Base-by-base conservation (phyloP, 2,888 invertebrate species). In the Drosophila falleni region DNA sequence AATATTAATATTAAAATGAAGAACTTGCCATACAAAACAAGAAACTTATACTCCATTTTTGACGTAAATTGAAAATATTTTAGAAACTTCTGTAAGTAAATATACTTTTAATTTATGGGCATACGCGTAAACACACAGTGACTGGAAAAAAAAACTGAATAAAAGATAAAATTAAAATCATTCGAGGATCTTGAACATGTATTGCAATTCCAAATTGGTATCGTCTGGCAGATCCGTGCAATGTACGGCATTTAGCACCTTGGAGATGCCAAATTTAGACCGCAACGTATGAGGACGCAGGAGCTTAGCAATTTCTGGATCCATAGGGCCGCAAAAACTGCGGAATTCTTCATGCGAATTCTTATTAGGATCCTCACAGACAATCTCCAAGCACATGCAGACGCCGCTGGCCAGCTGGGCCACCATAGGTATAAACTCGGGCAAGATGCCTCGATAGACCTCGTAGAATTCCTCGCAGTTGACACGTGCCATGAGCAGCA, bases 151-250 rank as follows among this genome's bases (percentile, higher is more conserved):
- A 71, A 70, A 58, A 31, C 59, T 59, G 10, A 60, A 42, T 47
- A 62, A 8, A 42, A 53, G 35, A 49, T 15, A 13, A 23, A 53
- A 62, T 9, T 23, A 9, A 44, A 37, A 44, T 76, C 72, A 91
- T 51, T 91, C 89, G 39, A 96, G 91, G 87, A 96, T 95, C 93
- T 96, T 96, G 91, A 96, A 97, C 91, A 96, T 95, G 92, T 96
- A 96, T 92, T 96, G 96, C 59, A 96, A 94, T 94, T 98, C 98
- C 60, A 97, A 92, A 29, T 95, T 90, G 0, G 96, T 96, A 93
- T 98, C 98, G 91, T 98, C 98, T 0, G 96, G 95, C 63, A 98
- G 93, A 93, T 98, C 98, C 23, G 98, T 98, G 91, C 98, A 98
- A 92, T 98, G 98, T 8, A 98, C 94, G 5, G 97, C 98, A 93